Evolutionary conservation across 2,113 vertebrate genomes (phyloP).

Genomic region (Stictonetta naevosa): DNA sequence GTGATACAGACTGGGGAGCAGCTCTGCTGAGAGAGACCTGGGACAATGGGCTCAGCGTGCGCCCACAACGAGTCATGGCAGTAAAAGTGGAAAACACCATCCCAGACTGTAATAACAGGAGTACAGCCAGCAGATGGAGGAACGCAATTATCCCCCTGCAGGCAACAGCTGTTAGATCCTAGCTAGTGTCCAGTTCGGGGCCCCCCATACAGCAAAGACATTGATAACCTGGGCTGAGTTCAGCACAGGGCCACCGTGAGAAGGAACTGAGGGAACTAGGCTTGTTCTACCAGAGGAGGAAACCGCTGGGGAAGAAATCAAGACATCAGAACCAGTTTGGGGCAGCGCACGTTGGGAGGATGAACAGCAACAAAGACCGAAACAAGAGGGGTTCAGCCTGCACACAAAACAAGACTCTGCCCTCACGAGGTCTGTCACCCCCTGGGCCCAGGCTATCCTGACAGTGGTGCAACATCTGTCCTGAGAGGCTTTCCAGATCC

Average conservation of each 20-base stretch:
- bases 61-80: neutral
- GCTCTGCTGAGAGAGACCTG: neutral
- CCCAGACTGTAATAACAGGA: neutral
- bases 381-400: neutral
- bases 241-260: neutral
- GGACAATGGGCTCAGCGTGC: neutral
- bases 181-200: neutral
- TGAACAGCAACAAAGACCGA: neutral
- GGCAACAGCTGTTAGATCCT: neutral
- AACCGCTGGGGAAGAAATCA: neutral
- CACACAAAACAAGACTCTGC: accelerated
- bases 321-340: neutral
- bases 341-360: accelerated
- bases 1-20: neutral
- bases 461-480: accelerated
- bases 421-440: accelerated
- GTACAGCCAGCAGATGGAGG: neutral
- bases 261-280: neutral
- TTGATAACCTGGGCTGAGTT: neutral
- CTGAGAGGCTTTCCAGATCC: neutral
- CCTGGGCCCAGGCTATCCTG: neutral
- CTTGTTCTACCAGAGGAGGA: neutral
- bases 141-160: neutral
- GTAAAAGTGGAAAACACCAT: neutral
- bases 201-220: neutral